Base-by-base conservation (phyloP, 2,113 vertebrate species). In the Meles meles region DNA sequence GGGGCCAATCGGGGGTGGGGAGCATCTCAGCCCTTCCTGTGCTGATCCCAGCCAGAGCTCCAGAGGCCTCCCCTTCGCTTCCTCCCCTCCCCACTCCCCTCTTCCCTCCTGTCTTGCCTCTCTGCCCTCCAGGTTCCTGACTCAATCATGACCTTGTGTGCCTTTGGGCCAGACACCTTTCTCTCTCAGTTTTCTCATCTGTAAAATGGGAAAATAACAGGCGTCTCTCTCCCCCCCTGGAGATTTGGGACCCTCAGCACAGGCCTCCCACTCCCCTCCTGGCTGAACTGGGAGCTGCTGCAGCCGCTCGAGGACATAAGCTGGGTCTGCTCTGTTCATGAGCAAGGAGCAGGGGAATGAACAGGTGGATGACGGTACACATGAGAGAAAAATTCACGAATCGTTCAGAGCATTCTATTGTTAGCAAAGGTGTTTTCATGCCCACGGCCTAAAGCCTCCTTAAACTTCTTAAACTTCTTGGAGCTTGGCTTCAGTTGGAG, bases 221-320 rank as follows among this genome's bases (percentile, higher is more conserved):
- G 47, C 31, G 5, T 23, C 21, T 18, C 52, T 55, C 57, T 57
- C 31, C 49, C 49, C 49, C 31, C 31, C 37, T 47, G 18, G 14
- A 29, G 18, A 18, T 2, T 34, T 6, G n/a, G 63, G 42, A 18
- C n/a, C 49, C 47, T 83, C 21, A 1, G 5, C 10, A 31, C 17
- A 25, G 29, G 82, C 61, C 29, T 85, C 55, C 74, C 11, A 39
- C 23, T 17, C 55, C 15, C 13, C 17, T 27, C 39, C 63, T 4
- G 39, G 63, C 49, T 5, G 2, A 31, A 29, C 87, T 1, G 8
- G 65, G 34, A 42, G 3, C 52, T 13, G 39, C 34, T 4, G 9
- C 63, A 4, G 8, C 25, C 80, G 23, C 37, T 6, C 0, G 2
- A 2, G 55, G 55, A 34, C 13, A 1, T 25, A 7, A 6, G 15